Evolutionary conservation across 2,888 invertebrate genomes (phyloP).

Genomic region (Troilus luridus): DNA sequence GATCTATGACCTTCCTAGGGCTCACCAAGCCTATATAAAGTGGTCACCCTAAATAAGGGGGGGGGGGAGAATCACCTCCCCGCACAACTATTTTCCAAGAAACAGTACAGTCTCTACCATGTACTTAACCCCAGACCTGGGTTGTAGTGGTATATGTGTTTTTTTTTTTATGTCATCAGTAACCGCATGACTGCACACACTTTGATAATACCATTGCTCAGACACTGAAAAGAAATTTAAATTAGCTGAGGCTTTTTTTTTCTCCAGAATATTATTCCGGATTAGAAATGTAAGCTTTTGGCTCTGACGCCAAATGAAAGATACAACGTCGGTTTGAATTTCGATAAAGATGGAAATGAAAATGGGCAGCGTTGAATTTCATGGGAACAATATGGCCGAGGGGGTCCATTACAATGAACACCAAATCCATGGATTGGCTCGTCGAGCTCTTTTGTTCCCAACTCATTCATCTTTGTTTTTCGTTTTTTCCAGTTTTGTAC

Average conservation of each 20-base stretch:
- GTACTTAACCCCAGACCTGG: no score
- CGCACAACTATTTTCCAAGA: no score
- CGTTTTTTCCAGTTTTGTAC: background rate
- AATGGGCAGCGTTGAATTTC: background rate
- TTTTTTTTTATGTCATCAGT: no score
- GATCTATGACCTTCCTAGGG: no score
- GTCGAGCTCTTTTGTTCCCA: background rate
- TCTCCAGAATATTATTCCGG: background rate
- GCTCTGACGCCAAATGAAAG: background rate
- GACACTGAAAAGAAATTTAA: background rate
- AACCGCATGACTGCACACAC: no score
- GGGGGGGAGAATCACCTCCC: no score
- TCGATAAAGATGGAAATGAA: background rate
- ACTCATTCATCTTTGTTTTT: background rate
- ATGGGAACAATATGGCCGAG: background rate
- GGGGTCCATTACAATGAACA: conserved; percentile 9
- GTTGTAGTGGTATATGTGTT: no score
- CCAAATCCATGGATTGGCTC: conserved; percentile 7
- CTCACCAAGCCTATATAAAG: no score
- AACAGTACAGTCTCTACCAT: no score
- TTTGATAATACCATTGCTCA: background rate
- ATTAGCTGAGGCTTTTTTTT: background rate
- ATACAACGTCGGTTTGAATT: background rate
- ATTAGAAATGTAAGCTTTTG: background rate
- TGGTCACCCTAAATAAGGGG: no score